Conservation (phyloP, 2,797 vertebrate genomes). For the Hoplostethus atlanticus region DNA sequence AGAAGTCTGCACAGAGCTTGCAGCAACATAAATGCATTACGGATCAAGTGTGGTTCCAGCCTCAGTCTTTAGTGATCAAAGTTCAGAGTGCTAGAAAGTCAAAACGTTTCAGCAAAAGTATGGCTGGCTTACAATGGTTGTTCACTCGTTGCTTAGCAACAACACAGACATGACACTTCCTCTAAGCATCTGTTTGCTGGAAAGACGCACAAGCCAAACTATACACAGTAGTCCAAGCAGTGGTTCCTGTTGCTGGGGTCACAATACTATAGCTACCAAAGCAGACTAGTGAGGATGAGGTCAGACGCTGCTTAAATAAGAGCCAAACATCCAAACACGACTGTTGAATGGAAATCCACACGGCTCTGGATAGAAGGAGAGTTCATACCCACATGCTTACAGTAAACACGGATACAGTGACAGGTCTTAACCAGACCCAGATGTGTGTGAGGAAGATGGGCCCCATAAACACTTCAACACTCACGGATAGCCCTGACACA, state of each 20-base stretch:
- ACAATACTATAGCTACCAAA: conserved; percentile 41
- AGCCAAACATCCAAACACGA: conserved; percentile 41
- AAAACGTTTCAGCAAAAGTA: conserved; percentile 18
- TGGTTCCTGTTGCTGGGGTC: background rate
- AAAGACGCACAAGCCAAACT: background rate
- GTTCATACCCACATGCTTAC: conserved; percentile 42
- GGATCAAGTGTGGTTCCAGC: background rate
- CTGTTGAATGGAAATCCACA: conserved; percentile 12
- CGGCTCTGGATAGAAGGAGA: conserved; percentile 22
- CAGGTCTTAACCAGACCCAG: conserved; percentile 65
- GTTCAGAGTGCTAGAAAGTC: conserved; percentile 1
- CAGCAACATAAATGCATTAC: conserved; percentile 8
- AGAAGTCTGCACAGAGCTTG: background rate
- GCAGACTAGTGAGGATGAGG: conserved; percentile 54
- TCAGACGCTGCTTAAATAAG: conserved; percentile 58
- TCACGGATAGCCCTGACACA: conserved; percentile 47
- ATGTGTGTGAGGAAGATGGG: conserved; percentile 61
- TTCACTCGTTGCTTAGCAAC: conserved; percentile 54
- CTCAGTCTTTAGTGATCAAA: conserved; percentile 7
- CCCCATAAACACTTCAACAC: conserved; percentile 48
- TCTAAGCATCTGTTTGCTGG: background rate
- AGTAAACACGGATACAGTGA: conserved; percentile 65
- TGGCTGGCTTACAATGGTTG: background rate
- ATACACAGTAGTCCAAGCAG: conserved; percentile 21
- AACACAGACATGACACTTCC: background rate